phyloP scores from a whole-genome alignment of 1,140 invertebrate species.

The Dreissena rostriformis region DNA sequence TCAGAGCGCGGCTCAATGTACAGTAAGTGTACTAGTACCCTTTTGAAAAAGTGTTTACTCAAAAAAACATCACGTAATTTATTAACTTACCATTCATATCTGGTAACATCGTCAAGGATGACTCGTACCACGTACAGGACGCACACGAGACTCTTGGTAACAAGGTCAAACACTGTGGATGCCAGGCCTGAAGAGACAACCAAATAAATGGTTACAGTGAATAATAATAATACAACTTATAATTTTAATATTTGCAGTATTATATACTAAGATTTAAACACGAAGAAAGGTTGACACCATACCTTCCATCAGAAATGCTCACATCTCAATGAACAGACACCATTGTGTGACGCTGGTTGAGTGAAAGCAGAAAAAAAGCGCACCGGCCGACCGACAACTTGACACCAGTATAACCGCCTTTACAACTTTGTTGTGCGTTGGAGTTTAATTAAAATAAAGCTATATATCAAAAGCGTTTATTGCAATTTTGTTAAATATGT shows the following conservation, averaged over 20 bases:
- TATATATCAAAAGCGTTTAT: not conserved
- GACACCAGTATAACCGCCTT: not conserved
- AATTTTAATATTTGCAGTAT: constrained; percentile 39
- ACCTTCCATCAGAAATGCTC: too few relatives aligned
- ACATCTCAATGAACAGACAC: too few relatives aligned
- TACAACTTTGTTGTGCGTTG: not conserved
- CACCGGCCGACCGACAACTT: too few relatives aligned
- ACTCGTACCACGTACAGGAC: constrained; percentile 60
- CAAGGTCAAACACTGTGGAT: constrained; percentile 64
- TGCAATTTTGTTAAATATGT: too few relatives aligned
- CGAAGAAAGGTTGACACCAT: not conserved
- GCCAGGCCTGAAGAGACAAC: constrained; percentile 38
- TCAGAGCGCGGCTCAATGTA: too few relatives aligned
- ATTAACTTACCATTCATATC: constrained; percentile 62
- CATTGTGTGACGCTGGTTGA: too few relatives aligned
- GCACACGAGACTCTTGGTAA: constrained; percentile 60
- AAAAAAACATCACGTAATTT: too few relatives aligned
- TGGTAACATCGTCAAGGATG: constrained; percentile 1
- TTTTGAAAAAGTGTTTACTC: too few relatives aligned
- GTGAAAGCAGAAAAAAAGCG: too few relatives aligned
- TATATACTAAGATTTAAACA: not conserved
- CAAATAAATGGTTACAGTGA: not conserved
- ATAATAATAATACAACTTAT: constrained; percentile 58
- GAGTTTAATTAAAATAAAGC: not conserved
- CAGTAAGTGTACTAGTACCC: too few relatives aligned